Evolutionary conservation across 1,140 invertebrate species (phyloP).

Genomic region (Ylistrum balloti): DNA sequence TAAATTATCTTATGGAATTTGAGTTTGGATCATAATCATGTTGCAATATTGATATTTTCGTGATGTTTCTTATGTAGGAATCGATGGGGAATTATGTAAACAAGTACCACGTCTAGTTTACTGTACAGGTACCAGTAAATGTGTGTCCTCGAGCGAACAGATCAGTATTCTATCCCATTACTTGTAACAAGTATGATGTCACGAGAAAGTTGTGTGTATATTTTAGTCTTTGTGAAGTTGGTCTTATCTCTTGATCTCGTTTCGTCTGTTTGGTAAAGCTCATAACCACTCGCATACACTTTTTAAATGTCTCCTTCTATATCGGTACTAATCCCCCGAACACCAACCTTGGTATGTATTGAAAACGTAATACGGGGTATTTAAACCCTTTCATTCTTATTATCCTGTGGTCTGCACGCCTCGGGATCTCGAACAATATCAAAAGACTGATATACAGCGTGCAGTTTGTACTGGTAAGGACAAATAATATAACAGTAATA

Average conservation of each 20-base stretch:
- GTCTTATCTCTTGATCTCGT: background rate
- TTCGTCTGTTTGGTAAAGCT: background rate
- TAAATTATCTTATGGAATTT: too few species aligned
- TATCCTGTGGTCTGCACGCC: background rate
- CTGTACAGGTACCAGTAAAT: background rate
- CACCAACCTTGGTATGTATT: conserved; percentile 17
- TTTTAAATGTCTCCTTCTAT: background rate
- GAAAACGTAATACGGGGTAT: conserved; percentile 27
- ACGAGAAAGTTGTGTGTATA: background rate
- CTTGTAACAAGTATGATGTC: background rate
- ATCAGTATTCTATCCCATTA: conserved; percentile 5
- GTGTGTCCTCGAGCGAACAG: conserved; percentile 20
- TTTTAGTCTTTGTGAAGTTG: conserved; percentile 16
- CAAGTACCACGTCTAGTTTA: background rate
- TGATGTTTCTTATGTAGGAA: too few species aligned
- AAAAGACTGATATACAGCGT: background rate
- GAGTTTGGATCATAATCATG: too few species aligned
- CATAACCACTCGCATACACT: background rate
- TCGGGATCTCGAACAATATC: background rate
- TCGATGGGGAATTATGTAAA: too few species aligned
- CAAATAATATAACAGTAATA: background rate
- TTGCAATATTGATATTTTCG: too few species aligned
- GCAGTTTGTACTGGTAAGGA: background rate
- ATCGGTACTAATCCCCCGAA: background rate
- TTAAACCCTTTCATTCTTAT: conserved; percentile 35